Evolutionary conservation across 2,888 invertebrate species (phyloP).

Genomic region (Masnerella sp.): DNA sequence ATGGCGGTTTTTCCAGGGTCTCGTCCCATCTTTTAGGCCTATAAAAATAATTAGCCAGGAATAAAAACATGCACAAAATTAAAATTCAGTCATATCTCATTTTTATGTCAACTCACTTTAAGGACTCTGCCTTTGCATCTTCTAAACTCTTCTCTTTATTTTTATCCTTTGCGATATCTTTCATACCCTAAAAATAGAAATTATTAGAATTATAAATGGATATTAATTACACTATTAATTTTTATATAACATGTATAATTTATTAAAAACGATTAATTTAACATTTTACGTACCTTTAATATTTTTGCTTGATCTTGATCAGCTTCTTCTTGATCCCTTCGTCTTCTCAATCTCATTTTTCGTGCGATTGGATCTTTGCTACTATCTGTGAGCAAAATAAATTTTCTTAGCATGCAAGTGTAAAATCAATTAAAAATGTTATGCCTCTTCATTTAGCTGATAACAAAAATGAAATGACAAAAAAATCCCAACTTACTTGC

Average conservation of each 20-base stretch:
- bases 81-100: neutral
- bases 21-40: slow-evolving; percentile 98
- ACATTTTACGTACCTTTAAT: slow-evolving; percentile 82
- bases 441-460: too few species aligned
- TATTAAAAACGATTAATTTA: neutral
- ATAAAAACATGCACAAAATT: too few species aligned
- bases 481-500: slow-evolving; percentile 79
- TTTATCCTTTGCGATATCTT: slow-evolving; percentile 90
- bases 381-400: slow-evolving; percentile 77
- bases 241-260: neutral
- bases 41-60: too few species aligned
- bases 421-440: slow-evolving; percentile 10
- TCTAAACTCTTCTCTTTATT: slow-evolving; percentile 85
- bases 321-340: slow-evolving; percentile 88
- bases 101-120: slow-evolving; percentile 81
- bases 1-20: slow-evolving; percentile 93
- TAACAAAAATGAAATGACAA: neutral
- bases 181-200: slow-evolving; percentile 83
- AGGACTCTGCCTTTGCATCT: slow-evolving; percentile 83
- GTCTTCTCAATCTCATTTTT: slow-evolving; percentile 91
- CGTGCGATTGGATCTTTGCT: slow-evolving; percentile 96
- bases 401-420: neutral
- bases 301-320: slow-evolving; percentile 94
- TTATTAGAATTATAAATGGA: too few species aligned
- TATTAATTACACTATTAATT: too few species aligned